phyloP scores from a whole-genome alignment of 2,113 vertebrate species.

The Tragelaphus strepsiceros region DNA sequence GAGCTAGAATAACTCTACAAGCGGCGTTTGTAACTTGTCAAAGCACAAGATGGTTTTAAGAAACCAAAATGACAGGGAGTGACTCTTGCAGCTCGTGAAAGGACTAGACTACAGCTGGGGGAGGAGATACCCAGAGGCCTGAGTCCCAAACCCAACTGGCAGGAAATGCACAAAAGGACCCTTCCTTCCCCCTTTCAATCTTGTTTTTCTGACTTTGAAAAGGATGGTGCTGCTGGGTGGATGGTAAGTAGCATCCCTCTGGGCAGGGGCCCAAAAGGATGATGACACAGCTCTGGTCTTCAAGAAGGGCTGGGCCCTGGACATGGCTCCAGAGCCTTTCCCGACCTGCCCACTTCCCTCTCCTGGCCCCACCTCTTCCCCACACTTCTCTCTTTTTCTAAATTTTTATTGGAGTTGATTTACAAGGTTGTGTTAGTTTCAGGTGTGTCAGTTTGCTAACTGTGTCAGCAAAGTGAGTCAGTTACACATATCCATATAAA shows the following conservation, averaged over 20 bases:
- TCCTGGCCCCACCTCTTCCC: neutral
- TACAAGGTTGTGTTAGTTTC: neutral
- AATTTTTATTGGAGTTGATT: neutral
- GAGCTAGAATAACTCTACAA: neutral
- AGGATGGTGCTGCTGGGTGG: neutral
- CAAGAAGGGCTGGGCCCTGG: neutral
- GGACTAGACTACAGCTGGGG: neutral
- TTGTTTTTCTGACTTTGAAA: neutral
- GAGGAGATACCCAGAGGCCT: neutral
- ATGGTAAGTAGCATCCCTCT: neutral
- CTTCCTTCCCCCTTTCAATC: neutral
- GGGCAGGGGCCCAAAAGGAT: neutral
- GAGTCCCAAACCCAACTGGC: neutral
- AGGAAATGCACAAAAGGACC: neutral
- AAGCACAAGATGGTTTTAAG: neutral
- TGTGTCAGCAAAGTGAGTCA: neutral
- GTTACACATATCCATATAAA: neutral
- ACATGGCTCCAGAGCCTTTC: neutral
- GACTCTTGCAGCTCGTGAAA: neutral
- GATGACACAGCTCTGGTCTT: neutral
- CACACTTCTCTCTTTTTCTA: neutral
- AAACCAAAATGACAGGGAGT: neutral
- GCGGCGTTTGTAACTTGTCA: neutral
- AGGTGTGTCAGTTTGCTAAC: neutral
- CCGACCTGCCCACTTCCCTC: neutral